Conservation (phyloP, 2,797 vertebrate genomes). For the Cossypha heuglini region DNA sequence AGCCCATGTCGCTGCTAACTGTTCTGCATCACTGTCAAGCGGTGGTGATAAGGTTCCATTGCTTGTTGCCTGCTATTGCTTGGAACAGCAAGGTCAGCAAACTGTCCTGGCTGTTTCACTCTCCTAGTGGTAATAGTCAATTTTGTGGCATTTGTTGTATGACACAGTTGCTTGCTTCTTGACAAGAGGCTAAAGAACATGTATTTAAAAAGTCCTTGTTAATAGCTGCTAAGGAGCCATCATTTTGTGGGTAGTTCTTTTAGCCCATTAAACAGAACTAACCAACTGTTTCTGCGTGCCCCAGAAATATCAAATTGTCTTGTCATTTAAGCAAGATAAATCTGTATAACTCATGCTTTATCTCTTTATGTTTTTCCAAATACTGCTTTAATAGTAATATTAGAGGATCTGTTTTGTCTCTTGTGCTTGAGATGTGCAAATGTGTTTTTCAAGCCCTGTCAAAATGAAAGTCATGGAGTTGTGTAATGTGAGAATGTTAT, state of each 20-base stretch:
- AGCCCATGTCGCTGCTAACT: background rate
- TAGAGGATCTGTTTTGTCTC: constrained; percentile 29
- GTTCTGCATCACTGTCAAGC: background rate
- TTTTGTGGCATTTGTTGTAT: background rate
- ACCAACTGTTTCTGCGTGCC: background rate
- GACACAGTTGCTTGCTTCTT: background rate
- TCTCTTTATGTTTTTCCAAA: constrained; percentile 26
- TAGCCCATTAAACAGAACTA: background rate
- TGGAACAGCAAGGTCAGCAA: background rate
- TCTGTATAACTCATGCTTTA: background rate
- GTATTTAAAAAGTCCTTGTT: background rate
- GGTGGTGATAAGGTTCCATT: background rate
- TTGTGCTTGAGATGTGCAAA: constrained; percentile 11
- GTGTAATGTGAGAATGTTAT: background rate
- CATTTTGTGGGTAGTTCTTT: background rate
- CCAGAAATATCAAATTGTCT: constrained; percentile 39
- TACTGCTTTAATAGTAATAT: constrained; percentile 9
- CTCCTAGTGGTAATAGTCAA: background rate
- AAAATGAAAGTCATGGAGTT: background rate
- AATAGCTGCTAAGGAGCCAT: background rate
- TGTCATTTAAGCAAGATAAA: background rate
- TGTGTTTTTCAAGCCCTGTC: constrained; percentile 30
- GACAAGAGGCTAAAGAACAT: background rate
- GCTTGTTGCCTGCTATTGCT: background rate
- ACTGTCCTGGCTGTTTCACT: background rate